Evolutionary conservation across 2,888 invertebrate genomes (phyloP).

Genomic region (Mesorhabditis spiculigera): DNA sequence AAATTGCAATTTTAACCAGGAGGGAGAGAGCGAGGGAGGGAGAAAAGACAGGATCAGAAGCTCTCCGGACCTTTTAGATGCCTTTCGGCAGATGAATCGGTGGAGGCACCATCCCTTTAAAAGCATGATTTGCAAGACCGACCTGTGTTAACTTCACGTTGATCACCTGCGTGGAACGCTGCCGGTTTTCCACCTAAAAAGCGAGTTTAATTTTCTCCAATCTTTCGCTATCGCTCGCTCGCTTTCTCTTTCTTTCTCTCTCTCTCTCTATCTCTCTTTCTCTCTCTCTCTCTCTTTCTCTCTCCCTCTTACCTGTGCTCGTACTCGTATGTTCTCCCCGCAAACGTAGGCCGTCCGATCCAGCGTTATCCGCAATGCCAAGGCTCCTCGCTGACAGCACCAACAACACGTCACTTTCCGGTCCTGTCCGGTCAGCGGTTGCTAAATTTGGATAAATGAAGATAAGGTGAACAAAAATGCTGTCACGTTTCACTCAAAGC

Average conservation of each 20-base stretch:
- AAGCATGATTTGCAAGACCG: no score
- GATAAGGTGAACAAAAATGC: no score
- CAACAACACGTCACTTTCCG: constrained; percentile 71
- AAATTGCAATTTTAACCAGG: background rate
- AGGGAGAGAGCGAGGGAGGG: no score
- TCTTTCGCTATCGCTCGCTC: no score
- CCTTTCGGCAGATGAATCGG: no score
- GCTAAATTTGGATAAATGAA: no score
- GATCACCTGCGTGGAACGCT: constrained; percentile 32
- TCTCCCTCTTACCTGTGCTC: constrained; percentile 66
- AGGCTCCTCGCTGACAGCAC: constrained; percentile 72
- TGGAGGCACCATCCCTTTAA: no score
- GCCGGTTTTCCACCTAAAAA: constrained; percentile 41
- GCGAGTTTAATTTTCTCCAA: background rate
- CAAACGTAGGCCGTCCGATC: constrained; percentile 73
- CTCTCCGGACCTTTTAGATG: no score
- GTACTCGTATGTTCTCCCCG: constrained; percentile 51
- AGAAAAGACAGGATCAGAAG: no score
- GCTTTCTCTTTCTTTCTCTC: background rate
- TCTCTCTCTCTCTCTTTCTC: background rate
- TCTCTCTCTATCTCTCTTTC: background rate
- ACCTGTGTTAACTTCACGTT: constrained; percentile 32
- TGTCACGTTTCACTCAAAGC: no score
- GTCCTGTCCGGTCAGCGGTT: constrained; percentile 70
- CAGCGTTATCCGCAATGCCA: constrained; percentile 70